phyloP scores from a whole-genome alignment of 1,140 invertebrate genomes.

The Agrypnia vestita region DNA sequence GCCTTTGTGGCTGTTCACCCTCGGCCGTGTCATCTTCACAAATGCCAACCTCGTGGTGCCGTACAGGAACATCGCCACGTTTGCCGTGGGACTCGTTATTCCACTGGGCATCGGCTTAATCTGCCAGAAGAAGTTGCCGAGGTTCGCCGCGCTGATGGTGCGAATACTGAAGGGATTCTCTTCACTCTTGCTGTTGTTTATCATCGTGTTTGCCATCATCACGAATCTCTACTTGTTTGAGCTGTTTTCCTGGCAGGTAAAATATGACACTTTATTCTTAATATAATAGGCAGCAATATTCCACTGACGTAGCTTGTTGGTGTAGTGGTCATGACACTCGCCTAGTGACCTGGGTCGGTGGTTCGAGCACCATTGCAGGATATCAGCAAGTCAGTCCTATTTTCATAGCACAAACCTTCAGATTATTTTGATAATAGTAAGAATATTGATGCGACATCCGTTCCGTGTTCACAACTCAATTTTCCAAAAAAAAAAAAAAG shows the following conservation, averaged over 20 bases:
- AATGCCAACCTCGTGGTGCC: slow-evolving; percentile 84
- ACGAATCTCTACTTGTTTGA: slow-evolving; percentile 94
- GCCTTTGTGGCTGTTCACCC: slow-evolving; percentile 94
- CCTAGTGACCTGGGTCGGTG: no score
- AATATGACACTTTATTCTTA: neutral
- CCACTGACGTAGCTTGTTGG: no score
- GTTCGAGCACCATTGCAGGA: no score
- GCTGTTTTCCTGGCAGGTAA: slow-evolving; percentile 87
- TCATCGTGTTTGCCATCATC: slow-evolving; percentile 93
- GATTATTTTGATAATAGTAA: no score
- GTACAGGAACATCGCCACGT: slow-evolving; percentile 83
- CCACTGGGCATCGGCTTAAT: slow-evolving; percentile 87
- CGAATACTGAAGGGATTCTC: slow-evolving; percentile 91
- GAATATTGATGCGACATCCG: no score
- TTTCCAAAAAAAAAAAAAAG: no score
- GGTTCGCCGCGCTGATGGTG: slow-evolving; percentile 80
- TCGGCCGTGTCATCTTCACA: slow-evolving; percentile 88
- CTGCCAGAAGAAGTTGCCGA: slow-evolving; percentile 81
- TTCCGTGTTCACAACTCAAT: no score
- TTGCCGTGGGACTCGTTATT: slow-evolving; percentile 86
- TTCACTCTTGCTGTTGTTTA: slow-evolving; percentile 87
- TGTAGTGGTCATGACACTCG: no score
- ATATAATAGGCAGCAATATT: no score
- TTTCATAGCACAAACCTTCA: no score
- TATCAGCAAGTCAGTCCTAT: no score